Evolutionary conservation across 2,113 vertebrate genomes (phyloP).

Genomic region (Setophaga coronata): DNA sequence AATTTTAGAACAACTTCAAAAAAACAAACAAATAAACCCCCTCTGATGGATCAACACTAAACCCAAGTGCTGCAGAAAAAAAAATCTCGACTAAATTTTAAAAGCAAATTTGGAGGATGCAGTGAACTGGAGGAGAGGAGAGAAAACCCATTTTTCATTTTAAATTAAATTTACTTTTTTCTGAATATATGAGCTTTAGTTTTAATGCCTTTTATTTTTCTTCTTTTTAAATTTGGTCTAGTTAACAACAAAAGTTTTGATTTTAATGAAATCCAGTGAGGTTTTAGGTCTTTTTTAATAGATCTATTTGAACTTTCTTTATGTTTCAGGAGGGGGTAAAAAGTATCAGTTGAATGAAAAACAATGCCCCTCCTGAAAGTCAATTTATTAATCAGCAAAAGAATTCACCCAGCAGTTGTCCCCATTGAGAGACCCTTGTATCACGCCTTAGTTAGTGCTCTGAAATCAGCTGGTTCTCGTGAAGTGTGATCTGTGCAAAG

Average conservation of each 20-base stretch:
- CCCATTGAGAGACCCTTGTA: neutral
- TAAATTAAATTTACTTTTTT: neutral
- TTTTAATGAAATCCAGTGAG: neutral
- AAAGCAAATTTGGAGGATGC: neutral
- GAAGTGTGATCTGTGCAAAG: neutral
- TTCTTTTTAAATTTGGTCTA: neutral
- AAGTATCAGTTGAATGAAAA: neutral
- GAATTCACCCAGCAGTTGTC: neutral
- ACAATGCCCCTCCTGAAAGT: neutral
- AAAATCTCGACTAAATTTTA: neutral
- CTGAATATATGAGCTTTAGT: neutral
- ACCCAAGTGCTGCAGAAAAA: neutral
- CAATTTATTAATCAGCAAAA: slow-evolving; percentile 10
- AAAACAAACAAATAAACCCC: fast-evolving
- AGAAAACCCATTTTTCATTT: neutral
- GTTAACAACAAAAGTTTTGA: neutral
- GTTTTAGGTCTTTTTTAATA: neutral
- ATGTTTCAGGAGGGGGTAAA: neutral
- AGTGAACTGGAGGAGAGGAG: neutral
- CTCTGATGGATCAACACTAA: neutral
- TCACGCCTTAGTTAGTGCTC: neutral
- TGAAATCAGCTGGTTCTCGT: slow-evolving; percentile 10
- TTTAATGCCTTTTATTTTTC: neutral
- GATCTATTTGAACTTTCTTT: neutral
- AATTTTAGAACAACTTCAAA: neutral